phyloP scores from a whole-genome alignment of 2,888 invertebrate species.

The Chironomus riparius region DNA sequence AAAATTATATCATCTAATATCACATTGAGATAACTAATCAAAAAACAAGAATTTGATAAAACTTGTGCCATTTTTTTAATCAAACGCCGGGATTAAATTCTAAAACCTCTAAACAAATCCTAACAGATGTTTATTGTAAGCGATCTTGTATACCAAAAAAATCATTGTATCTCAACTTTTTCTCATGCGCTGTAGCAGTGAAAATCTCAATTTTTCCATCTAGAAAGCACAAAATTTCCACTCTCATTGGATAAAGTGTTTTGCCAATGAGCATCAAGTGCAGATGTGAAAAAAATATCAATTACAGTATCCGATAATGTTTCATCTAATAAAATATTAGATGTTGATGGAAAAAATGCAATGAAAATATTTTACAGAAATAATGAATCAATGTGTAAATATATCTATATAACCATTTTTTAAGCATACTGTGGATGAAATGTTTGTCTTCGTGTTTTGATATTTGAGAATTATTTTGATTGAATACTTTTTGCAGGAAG shows the following conservation, averaged over 20 bases:
- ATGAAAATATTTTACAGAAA: background rate
- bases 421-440: background rate
- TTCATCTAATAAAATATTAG: background rate
- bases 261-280: background rate
- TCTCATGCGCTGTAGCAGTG: background rate
- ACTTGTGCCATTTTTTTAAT: no score
- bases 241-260: background rate
- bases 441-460: background rate
- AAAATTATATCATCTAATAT: no score
- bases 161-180: background rate
- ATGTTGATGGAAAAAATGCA: no score
- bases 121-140: background rate
- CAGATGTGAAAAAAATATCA: slow-evolving; percentile 9
- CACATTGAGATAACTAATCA: no score
- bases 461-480: slow-evolving; percentile 23
- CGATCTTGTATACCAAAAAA: background rate
- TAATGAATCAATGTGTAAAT: background rate
- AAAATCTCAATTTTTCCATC: background rate
- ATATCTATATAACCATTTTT: background rate
- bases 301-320: background rate
- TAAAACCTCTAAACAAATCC: background rate
- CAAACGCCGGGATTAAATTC: no score
- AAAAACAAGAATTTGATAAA: no score
- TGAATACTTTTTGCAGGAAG: slow-evolving; percentile 1
- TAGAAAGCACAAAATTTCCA: background rate